A percentile compares a stretch with the other conserved stretches of the same genome.
These are phyloP conservation scores for Trypoxylon attenuatum DNA, from an alignment of 2,888 invertebrate species.

Conservation along the genomic window DNA sequence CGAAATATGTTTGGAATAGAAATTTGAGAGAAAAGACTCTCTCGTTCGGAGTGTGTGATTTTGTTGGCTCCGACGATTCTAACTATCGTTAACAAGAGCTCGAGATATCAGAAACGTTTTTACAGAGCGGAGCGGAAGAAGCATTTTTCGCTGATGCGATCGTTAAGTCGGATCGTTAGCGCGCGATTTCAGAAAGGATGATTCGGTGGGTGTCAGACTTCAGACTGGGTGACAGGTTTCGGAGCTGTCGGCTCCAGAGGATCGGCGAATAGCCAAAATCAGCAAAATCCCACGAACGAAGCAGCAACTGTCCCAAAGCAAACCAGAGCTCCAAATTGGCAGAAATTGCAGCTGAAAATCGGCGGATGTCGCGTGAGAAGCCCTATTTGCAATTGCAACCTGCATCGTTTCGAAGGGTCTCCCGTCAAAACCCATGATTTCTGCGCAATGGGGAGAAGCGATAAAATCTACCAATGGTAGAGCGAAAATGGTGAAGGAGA, in stretches of 20 bases:
- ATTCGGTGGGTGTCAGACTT: constrained; percentile 33
- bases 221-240: constrained; percentile 42
- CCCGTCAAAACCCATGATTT: background rate
- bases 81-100: background rate
- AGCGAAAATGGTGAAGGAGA: background rate
- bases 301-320: background rate
- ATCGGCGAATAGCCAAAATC: too few species aligned
- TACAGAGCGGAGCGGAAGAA: background rate
- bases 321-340: constrained; percentile 34
- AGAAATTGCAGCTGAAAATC: background rate
- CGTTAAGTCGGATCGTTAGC: constrained; percentile 25
- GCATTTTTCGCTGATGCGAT: constrained; percentile 33
- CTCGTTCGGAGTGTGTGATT: too few species aligned
- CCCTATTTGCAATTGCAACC: background rate
- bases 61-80: too few species aligned
- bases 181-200: constrained; percentile 19
- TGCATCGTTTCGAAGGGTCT: too few species aligned
- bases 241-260: constrained; percentile 1
- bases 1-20: too few species aligned
- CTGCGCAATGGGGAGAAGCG: background rate
- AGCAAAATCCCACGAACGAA: constrained; percentile 19
- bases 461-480: constrained; percentile 9
- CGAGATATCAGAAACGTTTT: background rate
- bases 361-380: constrained; percentile 20
- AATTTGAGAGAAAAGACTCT: too few species aligned